These are phyloP conservation scores for Polypedilum vanderplanki DNA, from an alignment of 1,140 invertebrate species.

Conservation along the genomic window DNA sequence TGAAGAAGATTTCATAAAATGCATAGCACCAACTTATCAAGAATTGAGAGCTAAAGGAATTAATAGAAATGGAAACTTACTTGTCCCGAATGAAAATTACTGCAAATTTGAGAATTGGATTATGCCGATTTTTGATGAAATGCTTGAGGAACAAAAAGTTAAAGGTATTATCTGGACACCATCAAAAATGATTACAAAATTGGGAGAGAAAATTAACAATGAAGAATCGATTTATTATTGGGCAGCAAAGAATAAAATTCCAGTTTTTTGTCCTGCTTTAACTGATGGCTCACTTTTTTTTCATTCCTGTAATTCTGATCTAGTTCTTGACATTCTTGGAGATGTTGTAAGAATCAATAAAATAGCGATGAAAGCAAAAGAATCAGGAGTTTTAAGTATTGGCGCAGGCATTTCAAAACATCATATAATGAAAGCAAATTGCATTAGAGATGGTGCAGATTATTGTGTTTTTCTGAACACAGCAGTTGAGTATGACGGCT, in stretches of 20 bases:
- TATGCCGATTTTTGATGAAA: conserved; percentile 85
- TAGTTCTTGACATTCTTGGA: conserved; percentile 91
- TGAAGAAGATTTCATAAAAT: conserved; percentile 99
- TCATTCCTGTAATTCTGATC: conserved; percentile 88
- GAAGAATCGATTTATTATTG: conserved; percentile 94
- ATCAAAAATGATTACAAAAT: conserved; percentile 71
- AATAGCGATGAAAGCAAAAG: conserved; percentile 88
- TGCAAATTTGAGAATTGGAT: conserved; percentile 98
- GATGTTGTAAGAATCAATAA: conserved; percentile 87
- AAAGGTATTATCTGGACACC: conserved; percentile 85
- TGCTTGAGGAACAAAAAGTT: conserved; percentile 81
- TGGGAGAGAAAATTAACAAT: conserved; percentile 90
- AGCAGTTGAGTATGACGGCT: conserved; percentile 96
- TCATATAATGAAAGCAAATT: conserved; percentile 96
- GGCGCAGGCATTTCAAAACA: conserved; percentile 97
- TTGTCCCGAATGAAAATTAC: conserved; percentile 98
- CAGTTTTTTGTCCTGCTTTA: conserved; percentile 94
- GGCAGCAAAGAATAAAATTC: conserved; percentile 96
- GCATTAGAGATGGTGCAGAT: conserved; percentile 97
- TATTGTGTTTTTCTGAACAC: conserved; percentile 96
- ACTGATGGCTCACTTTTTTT: conserved; percentile 99
- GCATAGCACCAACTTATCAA: conserved; percentile 85
- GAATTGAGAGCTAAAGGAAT: conserved; percentile 78
- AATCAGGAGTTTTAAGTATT: conserved; percentile 93
- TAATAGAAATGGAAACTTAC: conserved; percentile 94